Percentiles rank a stretch among this genome's conserved stretches.
These are phyloP conservation scores for Parauchenoglanis punctatus DNA, from an alignment of 2,797 vertebrate genomes.

Conservation along the genomic window DNA sequence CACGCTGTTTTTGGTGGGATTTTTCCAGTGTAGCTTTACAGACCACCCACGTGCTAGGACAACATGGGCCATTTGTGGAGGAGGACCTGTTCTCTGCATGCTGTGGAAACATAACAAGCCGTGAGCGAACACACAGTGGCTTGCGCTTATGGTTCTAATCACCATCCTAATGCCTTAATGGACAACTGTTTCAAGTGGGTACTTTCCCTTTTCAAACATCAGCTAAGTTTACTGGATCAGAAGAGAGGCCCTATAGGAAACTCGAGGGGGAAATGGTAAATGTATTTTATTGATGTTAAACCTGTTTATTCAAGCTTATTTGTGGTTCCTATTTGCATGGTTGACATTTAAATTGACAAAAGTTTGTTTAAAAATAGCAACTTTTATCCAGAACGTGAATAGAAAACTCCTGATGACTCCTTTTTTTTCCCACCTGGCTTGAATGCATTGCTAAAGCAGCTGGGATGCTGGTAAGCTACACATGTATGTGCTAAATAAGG, in stretches of 20 bases:
- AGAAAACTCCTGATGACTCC: conserved; percentile 10
- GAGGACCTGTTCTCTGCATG: conserved; percentile 53
- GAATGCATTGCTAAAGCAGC: conserved; percentile 9
- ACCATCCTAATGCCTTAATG: conserved; percentile 58
- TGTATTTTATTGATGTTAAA: conserved; percentile 2
- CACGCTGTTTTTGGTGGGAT: conserved; percentile 55
- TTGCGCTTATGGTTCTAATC: conserved; percentile 58
- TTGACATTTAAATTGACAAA: background rate
- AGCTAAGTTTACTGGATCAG: conserved; percentile 37
- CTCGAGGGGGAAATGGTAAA: conserved; percentile 1
- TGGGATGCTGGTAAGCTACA: conserved; percentile 25
- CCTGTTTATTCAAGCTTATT: conserved; percentile 5
- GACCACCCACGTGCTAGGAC: conserved; percentile 59
- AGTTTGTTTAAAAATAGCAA: background rate
- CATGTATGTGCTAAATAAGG: conserved; percentile 54
- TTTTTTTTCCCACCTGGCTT: background rate
- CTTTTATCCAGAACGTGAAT: background rate
- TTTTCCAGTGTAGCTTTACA: conserved; percentile 61
- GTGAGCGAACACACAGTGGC: conserved; percentile 48
- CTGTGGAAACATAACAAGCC: conserved; percentile 58
- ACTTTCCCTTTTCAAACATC: conserved; percentile 58
- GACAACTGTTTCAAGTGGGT: conserved; percentile 56
- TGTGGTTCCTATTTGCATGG: background rate
- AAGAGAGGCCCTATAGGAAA: conserved; percentile 5
- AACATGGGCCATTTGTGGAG: conserved; percentile 46